Evolutionary conservation across 2,797 vertebrate species (phyloP), one percentile per base, ranked within the genome.

Genomic region (Jordanella pulchra): DNA sequence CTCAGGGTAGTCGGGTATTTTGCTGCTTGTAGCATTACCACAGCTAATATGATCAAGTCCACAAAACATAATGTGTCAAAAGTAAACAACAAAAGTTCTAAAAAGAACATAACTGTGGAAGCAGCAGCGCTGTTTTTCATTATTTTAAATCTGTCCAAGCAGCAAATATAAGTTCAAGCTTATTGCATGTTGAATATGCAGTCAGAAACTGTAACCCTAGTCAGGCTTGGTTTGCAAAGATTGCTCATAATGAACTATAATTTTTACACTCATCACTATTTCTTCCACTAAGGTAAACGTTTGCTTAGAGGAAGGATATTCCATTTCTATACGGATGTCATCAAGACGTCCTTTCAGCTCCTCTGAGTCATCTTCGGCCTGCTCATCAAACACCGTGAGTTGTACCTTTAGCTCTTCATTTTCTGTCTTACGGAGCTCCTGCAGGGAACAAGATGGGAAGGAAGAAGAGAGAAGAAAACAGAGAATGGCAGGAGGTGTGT

Each of bases 271-370:
- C 21, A 23, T 35, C 30, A 23, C 9, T n/a, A 39, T 39, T 39
- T n/a, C 15, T 69, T 55, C 66, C 39, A 54, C 28, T 12, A 28
- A 55, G 21, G 25, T 15, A 12, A 13, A 45, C 25, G 71, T 83
- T 78, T 71, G 45, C 44, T n/a, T 9, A 66, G 68, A 69, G 71
- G 75, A 96, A 97, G 96, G 97, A 98, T 98, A 98, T 97, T 98
- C 97, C 96, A 98, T 97, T 88, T 98, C 97, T 30, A 96, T 88
- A 60, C 96, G 95, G 82, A 98, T 94, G 85, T 97, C 96, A 2
- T 97, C 96, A 17, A 97, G 91, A 7, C 97, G 95, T 23, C 82
- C 88, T 83, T 94, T 95, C 53, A 98, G 92, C 56, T 98, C 97
- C 54, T 95, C 95, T 0, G 94, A 95, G 89, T 98, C 97, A 71